phyloP scores from a whole-genome alignment of 1,140 invertebrate genomes.

The Acyrthosiphon pisum region DNA sequence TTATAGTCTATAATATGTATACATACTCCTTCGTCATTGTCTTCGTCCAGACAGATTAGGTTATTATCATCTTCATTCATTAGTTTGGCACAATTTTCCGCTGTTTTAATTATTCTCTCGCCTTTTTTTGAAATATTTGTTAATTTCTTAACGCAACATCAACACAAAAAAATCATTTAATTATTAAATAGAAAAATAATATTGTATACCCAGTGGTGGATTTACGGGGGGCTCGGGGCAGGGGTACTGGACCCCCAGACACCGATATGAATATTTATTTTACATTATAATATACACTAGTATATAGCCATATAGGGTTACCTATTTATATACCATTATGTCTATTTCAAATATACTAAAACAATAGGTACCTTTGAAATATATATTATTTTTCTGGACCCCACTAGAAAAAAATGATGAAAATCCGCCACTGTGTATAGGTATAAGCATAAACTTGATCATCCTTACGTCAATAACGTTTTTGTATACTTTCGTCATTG shows the following conservation, averaged over 20 bases:
- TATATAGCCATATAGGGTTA: too few relatives aligned
- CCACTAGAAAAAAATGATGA: too few relatives aligned
- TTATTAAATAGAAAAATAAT: background rate
- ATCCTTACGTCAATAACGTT: conserved; percentile 62
- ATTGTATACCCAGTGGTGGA: background rate
- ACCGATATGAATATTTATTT: too few relatives aligned
- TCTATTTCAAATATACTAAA: too few relatives aligned
- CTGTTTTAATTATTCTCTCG: conserved; percentile 59
- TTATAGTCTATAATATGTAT: background rate
- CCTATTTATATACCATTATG: too few relatives aligned
- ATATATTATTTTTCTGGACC: too few relatives aligned
- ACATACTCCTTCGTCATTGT: conserved; percentile 34
- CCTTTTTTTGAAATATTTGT: conserved; percentile 62
- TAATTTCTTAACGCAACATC: conserved; percentile 61
- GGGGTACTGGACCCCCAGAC: too few relatives aligned
- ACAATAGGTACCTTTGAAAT: too few relatives aligned
- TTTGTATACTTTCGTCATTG: conserved; percentile 60
- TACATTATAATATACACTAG: too few relatives aligned
- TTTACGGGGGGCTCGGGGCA: too few relatives aligned
- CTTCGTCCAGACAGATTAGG: conserved; percentile 59
- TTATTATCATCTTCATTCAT: conserved; percentile 61
- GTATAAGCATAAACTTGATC: background rate
- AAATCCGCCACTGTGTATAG: too few relatives aligned
- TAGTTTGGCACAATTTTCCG: conserved; percentile 62
- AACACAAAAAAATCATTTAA: background rate